These are phyloP conservation scores for Malurus leucopterus DNA, from an alignment of 2,797 vertebrate species.

Conservation along the genomic window DNA sequence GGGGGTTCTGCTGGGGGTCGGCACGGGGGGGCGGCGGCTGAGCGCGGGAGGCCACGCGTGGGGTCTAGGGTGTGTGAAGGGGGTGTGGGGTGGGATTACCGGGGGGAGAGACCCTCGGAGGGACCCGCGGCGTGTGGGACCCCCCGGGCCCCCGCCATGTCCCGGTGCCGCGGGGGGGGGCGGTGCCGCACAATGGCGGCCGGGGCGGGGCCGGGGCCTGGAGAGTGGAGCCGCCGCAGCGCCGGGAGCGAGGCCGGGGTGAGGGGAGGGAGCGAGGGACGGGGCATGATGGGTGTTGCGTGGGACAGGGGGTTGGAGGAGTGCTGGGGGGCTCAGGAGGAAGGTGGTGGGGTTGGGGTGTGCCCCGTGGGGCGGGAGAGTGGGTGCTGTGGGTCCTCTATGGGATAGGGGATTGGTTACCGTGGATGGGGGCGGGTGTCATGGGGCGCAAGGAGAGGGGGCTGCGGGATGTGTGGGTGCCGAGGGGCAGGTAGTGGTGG, in stretches of 20 bases:
- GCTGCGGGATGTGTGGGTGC: not conserved
- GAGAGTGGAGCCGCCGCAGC: conserved; percentile 35
- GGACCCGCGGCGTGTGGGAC: not conserved
- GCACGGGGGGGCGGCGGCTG: not conserved
- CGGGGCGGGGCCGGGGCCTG: not conserved
- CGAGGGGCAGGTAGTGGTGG: not conserved
- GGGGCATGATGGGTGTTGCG: not conserved
- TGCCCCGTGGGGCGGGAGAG: not conserved
- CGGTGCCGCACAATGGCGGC: not conserved
- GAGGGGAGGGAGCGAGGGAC: not conserved
- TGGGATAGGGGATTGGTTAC: not conserved
- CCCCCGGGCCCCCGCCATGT: too few species aligned
- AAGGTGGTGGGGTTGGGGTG: not conserved
- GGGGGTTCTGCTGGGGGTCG: not conserved
- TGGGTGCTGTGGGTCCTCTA: not conserved
- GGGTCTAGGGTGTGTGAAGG: not conserved
- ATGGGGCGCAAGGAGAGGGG: not conserved
- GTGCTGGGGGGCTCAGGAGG: not conserved
- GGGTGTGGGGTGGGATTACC: not conserved
- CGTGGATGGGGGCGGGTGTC: not conserved
- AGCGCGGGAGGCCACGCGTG: not conserved
- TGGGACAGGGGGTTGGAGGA: too few species aligned
- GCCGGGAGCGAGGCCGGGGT: conserved; percentile 4
- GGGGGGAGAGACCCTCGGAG: not conserved
- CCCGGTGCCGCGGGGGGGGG: not conserved